Evolutionary conservation across 2,888 invertebrate genomes (phyloP).

Genomic region (Coelinius sp.): DNA sequence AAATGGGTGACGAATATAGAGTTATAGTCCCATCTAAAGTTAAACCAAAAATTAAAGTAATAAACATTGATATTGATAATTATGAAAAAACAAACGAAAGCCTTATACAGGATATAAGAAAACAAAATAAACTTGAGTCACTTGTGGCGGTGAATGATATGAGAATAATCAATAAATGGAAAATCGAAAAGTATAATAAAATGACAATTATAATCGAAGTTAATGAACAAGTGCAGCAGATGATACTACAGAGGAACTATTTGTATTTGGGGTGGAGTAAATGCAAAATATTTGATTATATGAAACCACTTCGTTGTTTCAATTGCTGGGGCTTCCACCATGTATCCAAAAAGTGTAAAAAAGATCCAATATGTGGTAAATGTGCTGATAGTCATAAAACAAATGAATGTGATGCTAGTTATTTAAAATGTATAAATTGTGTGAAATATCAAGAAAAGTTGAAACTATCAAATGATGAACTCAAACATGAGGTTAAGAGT

Average conservation of each 20-base stretch:
- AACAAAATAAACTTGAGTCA: neutral
- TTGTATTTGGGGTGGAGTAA: slow-evolving; percentile 40
- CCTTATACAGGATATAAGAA: neutral
- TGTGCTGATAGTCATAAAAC: slow-evolving; percentile 37
- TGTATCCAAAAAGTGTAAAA: slow-evolving; percentile 41
- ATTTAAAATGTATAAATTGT: neutral
- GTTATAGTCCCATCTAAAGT: too few species aligned
- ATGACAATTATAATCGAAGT: slow-evolving; percentile 25
- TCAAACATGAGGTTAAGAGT: slow-evolving; percentile 22
- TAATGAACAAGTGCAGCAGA: slow-evolving; percentile 28
- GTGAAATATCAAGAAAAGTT: slow-evolving; percentile 20
- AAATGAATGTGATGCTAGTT: neutral
- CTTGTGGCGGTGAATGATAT: neutral
- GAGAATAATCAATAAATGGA: neutral
- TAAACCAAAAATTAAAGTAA: too few species aligned
- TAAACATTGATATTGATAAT: too few species aligned
- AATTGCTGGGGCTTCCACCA: slow-evolving; percentile 42
- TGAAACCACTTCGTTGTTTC: slow-evolving; percentile 37
- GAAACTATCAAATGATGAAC: slow-evolving; percentile 24
- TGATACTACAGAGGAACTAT: slow-evolving; percentile 13
- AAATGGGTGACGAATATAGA: too few species aligned
- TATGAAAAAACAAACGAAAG: too few species aligned
- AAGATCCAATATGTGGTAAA: slow-evolving; percentile 33
- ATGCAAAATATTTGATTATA: slow-evolving; percentile 32
- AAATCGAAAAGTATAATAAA: neutral